A percentile compares a stretch with the other conserved stretches of the same genome.
These are phyloP conservation scores for Theretra japonica DNA, from an alignment of 2,888 invertebrate species.

Conservation along the genomic window DNA sequence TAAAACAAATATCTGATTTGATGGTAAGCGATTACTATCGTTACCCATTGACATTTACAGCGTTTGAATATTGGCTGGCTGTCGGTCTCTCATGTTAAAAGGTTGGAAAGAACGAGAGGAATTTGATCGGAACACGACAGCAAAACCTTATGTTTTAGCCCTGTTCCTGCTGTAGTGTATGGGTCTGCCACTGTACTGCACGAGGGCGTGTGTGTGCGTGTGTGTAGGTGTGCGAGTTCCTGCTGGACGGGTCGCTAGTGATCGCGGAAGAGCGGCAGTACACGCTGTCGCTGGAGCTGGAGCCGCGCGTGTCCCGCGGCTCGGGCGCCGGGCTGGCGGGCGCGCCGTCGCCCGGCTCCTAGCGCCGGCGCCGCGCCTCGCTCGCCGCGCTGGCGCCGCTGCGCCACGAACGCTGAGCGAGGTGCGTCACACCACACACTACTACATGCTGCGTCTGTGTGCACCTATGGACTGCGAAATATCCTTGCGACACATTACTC, in stretches of 20 bases:
- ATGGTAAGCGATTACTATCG: too few relatives aligned
- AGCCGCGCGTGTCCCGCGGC: slow-evolving; percentile 88
- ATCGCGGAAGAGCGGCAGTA: slow-evolving; percentile 94
- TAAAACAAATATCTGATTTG: too few relatives aligned
- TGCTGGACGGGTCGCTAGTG: slow-evolving; percentile 91
- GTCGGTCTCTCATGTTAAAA: too few relatives aligned
- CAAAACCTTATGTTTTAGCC: too few relatives aligned
- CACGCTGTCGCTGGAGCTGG: slow-evolving; percentile 91
- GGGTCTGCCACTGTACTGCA: too few relatives aligned
- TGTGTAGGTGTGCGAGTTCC: slow-evolving; percentile 85
- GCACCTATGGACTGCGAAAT: not conserved
- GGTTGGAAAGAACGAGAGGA: too few relatives aligned
- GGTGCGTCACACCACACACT: slow-evolving; percentile 38
- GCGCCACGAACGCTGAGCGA: slow-evolving; percentile 62
- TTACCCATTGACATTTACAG: too few relatives aligned
- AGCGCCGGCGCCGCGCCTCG: slow-evolving; percentile 80
- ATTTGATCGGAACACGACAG: too few relatives aligned
- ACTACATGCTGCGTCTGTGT: not conserved
- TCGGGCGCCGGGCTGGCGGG: slow-evolving; percentile 59
- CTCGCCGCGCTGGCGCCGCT: slow-evolving; percentile 76
- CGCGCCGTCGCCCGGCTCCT: slow-evolving; percentile 71
- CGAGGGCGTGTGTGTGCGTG: too few relatives aligned
- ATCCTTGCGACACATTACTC: not conserved
- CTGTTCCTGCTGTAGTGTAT: too few relatives aligned
- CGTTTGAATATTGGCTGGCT: too few relatives aligned